phyloP scores from a whole-genome alignment of 2,797 vertebrate species.

The Anniella stebbinsi region DNA sequence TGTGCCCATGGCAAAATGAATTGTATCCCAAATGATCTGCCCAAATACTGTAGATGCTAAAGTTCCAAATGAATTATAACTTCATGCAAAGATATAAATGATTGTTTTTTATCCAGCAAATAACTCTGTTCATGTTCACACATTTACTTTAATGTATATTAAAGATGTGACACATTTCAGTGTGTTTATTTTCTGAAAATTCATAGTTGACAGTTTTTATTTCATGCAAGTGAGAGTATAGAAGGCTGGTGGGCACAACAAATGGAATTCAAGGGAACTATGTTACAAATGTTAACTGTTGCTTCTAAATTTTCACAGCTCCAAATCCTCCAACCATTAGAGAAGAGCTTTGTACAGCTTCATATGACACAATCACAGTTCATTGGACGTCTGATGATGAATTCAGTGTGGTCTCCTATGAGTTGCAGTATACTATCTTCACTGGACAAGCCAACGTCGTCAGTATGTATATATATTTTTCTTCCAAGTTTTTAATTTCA shows the following conservation, averaged over 20 bases:
- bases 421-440: constrained; percentile 97
- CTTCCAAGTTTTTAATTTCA: background rate
- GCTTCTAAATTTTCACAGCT: constrained; percentile 80
- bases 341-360: constrained; percentile 97
- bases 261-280: background rate
- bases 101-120: background rate
- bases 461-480: constrained; percentile 87
- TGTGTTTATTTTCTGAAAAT: background rate
- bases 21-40: background rate
- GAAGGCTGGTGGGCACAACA: background rate
- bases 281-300: constrained; percentile 33
- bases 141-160: background rate
- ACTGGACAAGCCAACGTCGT: constrained; percentile 95
- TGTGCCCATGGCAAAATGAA: background rate
- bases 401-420: constrained; percentile 96
- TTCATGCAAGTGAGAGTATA: background rate
- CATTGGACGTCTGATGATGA: constrained; percentile 98
- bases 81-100: background rate
- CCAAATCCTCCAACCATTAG: constrained; percentile 94
- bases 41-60: background rate
- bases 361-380: constrained; percentile 97
- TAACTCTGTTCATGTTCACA: background rate
- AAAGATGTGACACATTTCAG: background rate
- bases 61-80: background rate
- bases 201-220: background rate